These are phyloP conservation scores for Aplodontia rufa DNA, from an alignment of 2,113 vertebrate genomes.

Conservation along the genomic window DNA sequence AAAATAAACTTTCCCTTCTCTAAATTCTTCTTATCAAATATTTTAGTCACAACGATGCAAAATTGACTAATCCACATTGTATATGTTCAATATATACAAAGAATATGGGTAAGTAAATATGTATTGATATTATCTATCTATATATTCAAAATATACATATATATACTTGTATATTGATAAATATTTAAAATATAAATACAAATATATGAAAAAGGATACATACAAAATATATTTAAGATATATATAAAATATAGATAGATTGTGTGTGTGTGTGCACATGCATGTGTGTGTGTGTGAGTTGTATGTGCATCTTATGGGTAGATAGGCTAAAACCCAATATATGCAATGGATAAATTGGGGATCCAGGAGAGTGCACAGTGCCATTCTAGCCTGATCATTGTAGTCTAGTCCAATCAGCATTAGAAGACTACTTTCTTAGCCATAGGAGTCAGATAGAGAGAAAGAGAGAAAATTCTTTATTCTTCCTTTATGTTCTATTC, in stretches of 20 bases:
- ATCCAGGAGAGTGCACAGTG: background rate
- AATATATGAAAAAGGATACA: no score
- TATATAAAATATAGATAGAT: background rate
- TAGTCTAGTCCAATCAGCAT: background rate
- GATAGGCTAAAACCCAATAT: background rate
- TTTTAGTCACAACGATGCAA: no score
- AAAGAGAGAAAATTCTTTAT: background rate
- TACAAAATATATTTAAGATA: background rate
- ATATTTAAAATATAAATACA: background rate
- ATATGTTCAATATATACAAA: background rate
- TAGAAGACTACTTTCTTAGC: background rate
- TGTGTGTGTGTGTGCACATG: background rate
- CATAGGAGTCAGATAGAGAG: background rate
- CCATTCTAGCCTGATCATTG: background rate
- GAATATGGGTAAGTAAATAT: background rate
- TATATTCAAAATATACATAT: no score
- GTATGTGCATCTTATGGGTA: background rate
- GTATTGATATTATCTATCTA: no score
- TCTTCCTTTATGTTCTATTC: background rate
- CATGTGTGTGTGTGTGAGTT: background rate
- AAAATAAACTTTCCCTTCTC: no score
- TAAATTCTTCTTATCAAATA: no score
- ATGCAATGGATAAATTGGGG: background rate
- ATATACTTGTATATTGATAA: no score
- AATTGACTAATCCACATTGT: background rate